Evolutionary conservation across 2,888 invertebrate genomes (phyloP).

Genomic region (Lepidochitona cinerea): DNA sequence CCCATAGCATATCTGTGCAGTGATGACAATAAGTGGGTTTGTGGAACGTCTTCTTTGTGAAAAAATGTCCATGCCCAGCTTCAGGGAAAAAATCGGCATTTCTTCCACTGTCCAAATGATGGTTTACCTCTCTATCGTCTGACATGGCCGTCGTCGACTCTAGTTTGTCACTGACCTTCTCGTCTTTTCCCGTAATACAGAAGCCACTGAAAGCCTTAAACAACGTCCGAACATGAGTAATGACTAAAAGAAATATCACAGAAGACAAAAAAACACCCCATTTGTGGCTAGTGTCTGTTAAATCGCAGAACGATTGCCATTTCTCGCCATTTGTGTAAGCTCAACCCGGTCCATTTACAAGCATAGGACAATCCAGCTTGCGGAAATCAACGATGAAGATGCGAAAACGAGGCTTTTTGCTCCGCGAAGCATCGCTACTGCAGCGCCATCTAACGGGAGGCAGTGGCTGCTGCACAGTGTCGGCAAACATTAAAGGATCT

Average conservation of each 20-base stretch:
- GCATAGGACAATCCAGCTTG: slow-evolving; percentile 18
- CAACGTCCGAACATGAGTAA: neutral
- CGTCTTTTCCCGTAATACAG: neutral
- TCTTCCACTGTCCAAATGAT: neutral
- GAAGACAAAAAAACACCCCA: neutral
- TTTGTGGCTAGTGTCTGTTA: neutral
- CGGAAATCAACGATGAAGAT: slow-evolving; percentile 49
- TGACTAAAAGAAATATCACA: neutral
- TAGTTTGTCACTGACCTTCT: no score
- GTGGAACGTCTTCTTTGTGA: slow-evolving; percentile 99
- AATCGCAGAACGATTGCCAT: slow-evolving; percentile 25
- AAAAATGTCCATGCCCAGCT: slow-evolving; percentile 86
- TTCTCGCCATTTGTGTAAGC: slow-evolving; percentile 31
- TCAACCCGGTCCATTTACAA: neutral
- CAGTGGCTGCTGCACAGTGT: neutral
- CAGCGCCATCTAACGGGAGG: neutral
- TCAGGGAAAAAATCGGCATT: slow-evolving; percentile 22
- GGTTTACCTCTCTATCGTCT: neutral
- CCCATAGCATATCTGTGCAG: slow-evolving; percentile 99
- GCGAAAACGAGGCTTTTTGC: slow-evolving; percentile 4
- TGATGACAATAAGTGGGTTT: slow-evolving; percentile 99
- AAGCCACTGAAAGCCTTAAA: neutral
- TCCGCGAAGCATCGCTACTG: slow-evolving; percentile 5
- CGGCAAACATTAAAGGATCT: no score
- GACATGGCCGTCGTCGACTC: neutral